Conservation (phyloP, 2,113 vertebrate genomes). For the Rhagologus leucostigma region DNA sequence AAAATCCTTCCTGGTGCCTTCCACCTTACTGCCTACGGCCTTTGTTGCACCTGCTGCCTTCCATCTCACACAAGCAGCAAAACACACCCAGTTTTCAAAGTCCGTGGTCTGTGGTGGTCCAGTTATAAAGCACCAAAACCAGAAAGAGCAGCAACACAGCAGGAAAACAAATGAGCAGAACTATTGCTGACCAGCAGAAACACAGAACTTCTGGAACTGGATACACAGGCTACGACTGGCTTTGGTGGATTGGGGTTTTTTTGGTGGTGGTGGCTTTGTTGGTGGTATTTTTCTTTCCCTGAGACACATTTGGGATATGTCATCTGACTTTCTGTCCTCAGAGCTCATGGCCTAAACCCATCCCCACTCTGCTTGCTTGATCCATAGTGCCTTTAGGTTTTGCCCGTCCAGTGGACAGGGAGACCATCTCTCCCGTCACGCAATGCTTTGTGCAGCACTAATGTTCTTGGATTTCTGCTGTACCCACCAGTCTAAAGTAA, state of each 20-base stretch:
- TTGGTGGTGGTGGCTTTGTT: not conserved
- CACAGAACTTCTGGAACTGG: not conserved
- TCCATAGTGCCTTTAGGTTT: not conserved
- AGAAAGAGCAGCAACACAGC: not conserved
- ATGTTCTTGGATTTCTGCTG: not conserved
- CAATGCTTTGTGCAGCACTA: not conserved
- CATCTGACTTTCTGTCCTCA: not conserved
- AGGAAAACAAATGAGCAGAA: not conserved
- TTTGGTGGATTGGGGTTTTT: not conserved
- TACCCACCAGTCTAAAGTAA: not conserved
- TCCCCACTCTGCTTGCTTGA: not conserved
- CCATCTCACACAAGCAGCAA: not conserved
- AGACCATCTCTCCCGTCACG: not conserved
- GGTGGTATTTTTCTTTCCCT: not conserved
- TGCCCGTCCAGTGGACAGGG: not conserved
- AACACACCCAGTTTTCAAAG: not conserved
- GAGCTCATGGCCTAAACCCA: not conserved
- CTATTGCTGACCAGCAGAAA: not conserved
- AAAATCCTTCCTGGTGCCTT: not conserved
- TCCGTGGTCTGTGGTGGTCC: not conserved
- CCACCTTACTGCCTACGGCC: rapidly evolving
- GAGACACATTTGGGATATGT: not conserved
- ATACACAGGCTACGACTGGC: not conserved
- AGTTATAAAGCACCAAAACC: not conserved
- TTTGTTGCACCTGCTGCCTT: not conserved